Evolutionary conservation across 2,113 vertebrate species (phyloP).

Genomic region (Melanerpes aurifrons): DNA sequence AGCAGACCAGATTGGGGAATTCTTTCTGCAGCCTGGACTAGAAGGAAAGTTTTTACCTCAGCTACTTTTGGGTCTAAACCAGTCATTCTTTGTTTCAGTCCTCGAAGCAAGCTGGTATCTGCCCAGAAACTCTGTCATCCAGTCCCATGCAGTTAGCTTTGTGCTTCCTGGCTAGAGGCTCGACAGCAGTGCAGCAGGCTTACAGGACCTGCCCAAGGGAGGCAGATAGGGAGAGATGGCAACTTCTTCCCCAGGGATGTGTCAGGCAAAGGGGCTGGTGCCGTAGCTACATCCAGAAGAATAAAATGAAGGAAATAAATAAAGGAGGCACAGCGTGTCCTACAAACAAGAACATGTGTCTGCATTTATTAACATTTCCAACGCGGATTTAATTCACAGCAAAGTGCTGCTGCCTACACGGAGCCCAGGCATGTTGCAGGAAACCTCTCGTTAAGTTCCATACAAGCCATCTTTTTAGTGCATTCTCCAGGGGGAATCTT

Average conservation of each 20-base stretch:
- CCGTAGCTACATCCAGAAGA: conserved; percentile 42
- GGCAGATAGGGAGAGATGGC: background rate
- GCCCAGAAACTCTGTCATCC: background rate
- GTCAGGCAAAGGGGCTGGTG: background rate
- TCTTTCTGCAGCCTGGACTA: background rate
- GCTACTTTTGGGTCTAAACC: background rate
- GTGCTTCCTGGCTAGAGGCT: background rate
- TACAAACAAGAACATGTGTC: conserved; percentile 82
- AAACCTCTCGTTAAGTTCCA: conserved; percentile 75
- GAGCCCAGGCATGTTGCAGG: conserved; percentile 53
- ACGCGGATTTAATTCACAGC: conserved; percentile 75
- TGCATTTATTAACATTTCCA: conserved; percentile 86
- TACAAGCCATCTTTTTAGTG: conserved; percentile 66
- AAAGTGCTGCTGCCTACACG: conserved; percentile 68
- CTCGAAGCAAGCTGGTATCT: background rate
- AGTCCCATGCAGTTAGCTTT: background rate
- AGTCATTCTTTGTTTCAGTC: background rate
- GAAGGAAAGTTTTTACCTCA: background rate
- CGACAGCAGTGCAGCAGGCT: background rate
- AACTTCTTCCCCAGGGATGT: conserved; percentile 44
- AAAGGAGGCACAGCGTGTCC: conserved; percentile 69
- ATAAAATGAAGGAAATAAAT: conserved; percentile 56
- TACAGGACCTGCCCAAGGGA: background rate
- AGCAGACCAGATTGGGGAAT: background rate
- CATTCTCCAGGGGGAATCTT: conserved; percentile 74